Evolutionary conservation across 2,113 vertebrate genomes (phyloP), one percentile per base, ranked within the genome.

Genomic region (Nannospalax galili): DNA sequence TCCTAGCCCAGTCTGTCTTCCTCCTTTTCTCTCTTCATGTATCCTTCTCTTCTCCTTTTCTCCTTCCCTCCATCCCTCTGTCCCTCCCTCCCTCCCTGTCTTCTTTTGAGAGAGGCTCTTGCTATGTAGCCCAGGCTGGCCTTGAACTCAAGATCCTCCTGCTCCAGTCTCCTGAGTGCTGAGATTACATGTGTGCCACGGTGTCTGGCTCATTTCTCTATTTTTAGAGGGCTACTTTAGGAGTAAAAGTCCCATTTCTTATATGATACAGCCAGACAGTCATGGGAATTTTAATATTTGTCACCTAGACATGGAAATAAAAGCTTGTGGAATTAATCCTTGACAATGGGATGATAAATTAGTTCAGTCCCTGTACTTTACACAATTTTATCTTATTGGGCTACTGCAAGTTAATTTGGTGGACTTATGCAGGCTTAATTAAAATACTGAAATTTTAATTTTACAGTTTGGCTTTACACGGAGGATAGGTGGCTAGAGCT

Each of bases 391-490:
- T 79, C 84, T 92, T 93, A 94, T 88, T 96, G 97, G 93, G 30
- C 67, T 80, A 30, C 77, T 84, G 70, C 79, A 92, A 89, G 91
- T 95, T 90, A 93, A 95, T 95, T 93, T 97, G 93, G 93, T 95
- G 60, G 79, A 65, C 87, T 96, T 94, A 78, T 15, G 70, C 30
- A 92, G 94, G 84, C 82, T 95, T 97, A 96, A 96, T 96, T 96
- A 96, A 90, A 93, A 78, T 90, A 75, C 79, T 88, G 40, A 90
- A 84, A 91, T 93, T 94, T 84, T 92, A 92, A 92, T 98, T 98
- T 92, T 98, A 85, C 94, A 96, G 75, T 81, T 97, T 97, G 79
- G 73, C 93, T 97, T 97, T 97, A 88, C 32, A 56, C 74, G 84
- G 97, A 88, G 70, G 73, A 70, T 69, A 26, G 92, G 91, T 93